Base-by-base conservation (phyloP, 2,797 vertebrate species). In the Pipistrellus kuhlii region DNA sequence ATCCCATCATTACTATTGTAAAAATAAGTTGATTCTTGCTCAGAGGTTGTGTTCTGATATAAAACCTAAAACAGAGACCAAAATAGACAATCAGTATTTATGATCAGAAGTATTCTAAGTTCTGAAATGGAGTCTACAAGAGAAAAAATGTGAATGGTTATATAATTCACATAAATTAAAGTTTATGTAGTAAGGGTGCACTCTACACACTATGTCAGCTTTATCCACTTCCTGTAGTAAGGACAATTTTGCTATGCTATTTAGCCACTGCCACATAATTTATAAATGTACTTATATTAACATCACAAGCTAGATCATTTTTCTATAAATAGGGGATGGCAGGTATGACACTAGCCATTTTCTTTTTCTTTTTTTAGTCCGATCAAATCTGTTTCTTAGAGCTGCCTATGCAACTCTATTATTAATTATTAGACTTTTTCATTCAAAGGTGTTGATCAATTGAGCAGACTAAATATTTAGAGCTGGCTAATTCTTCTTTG, bases 401-500 rank as follows among this genome's bases (percentile, higher is more conserved):
- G 23, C 27, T 84, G 27, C 32, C 71, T 84, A 14, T 73, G 46
- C 13, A 69, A 75, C 3, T 88, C 35, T 6, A 48, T 90, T 71
- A 69, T 30, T 8, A 82, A 55, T 41, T 82, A 76, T n/a, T 62
- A 85, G 35, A 80, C 44, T 46, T 55, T 88, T 44, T n/a, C 57
- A 0, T 75, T 85, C 35, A 64, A 1, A 82, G 51, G 17, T 76
- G 17, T 82, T 81, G 25, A 75, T 27, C 46, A 46, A 14, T 12
- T 94, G 21, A 14, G 25, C 27, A 30, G 44, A 95, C 44, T 46
- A 81, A 85, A 85, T 51, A 88, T 71, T 77, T 85, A 89, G 48
- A 92, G 35, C 27, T 48, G 38, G 10, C 32, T 68, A 23, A 87
- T 59, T 82, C 51, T 80, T 86, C 30, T 66, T 91, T 48, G 25